phyloP scores from a whole-genome alignment of 2,797 vertebrate genomes.

The Phaenicophaeus curvirostris region DNA sequence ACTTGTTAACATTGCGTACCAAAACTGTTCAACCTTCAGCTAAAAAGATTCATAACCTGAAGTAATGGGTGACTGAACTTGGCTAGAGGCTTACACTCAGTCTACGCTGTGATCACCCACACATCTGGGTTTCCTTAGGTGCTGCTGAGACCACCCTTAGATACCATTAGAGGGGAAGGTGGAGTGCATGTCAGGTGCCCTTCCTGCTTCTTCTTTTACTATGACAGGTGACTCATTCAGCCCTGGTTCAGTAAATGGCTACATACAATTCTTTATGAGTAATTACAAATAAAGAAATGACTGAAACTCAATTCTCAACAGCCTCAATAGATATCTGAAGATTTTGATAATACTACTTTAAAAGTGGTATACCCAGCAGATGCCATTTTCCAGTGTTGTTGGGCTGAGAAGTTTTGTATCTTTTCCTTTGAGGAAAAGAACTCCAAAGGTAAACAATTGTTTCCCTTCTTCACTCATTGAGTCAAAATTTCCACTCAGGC shows the following conservation, averaged over 20 bases:
- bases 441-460: not conserved
- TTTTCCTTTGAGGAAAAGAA: conserved; percentile 2
- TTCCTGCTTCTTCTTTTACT: not conserved
- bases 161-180: rapidly evolving
- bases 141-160: not conserved
- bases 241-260: not conserved
- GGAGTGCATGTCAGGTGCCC: not conserved
- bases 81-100: not conserved
- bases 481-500: not conserved
- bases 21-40: not conserved
- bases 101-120: rapidly evolving
- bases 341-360: not conserved
- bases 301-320: not conserved
- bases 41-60: not conserved
- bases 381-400: not conserved
- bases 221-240: not conserved
- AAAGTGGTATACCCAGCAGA: not conserved
- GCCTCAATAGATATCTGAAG: not conserved
- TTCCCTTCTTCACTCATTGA: not conserved
- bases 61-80: not conserved
- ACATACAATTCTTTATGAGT: not conserved
- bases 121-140: not conserved
- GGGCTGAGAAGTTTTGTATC: not conserved
- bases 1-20: not conserved
- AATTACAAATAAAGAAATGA: not conserved